phyloP scores from a whole-genome alignment of 2,797 vertebrate genomes.

The Anguilla pacifica region DNA sequence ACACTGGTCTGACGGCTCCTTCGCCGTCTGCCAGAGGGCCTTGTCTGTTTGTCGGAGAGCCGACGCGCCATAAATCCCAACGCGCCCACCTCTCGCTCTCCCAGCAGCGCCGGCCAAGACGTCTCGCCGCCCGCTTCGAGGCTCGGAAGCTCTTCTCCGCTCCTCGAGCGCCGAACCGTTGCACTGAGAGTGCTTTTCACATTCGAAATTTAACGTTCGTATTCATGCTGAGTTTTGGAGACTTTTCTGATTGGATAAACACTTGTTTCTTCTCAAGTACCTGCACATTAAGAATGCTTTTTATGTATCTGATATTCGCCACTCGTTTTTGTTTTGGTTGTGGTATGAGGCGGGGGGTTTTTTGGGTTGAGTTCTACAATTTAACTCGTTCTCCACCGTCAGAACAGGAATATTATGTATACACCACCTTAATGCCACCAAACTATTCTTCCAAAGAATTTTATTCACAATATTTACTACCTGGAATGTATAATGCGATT shows the following conservation, averaged over 20 bases:
- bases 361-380: background rate
- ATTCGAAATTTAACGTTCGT: background rate
- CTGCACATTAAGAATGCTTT: background rate
- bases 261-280: background rate
- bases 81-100: background rate
- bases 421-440: background rate
- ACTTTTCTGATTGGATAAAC: background rate
- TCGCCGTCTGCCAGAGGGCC: constrained; percentile 14
- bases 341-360: background rate
- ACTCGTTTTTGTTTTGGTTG: background rate
- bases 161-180: background rate
- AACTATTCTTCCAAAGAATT: background rate
- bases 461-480: background rate
- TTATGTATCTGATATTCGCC: too few relatives aligned
- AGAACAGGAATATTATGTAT: background rate
- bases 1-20: constrained; percentile 20
- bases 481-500: background rate
- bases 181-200: background rate
- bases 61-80: constrained; percentile 3
- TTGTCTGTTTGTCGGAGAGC: background rate
- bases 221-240: background rate
- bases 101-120: background rate
- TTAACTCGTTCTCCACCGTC: background rate
- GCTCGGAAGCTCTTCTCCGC: background rate
- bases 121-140: background rate